These are phyloP conservation scores for Conopomorpha cramerella DNA, from an alignment of 1,140 invertebrate species.

Conservation along the genomic window DNA sequence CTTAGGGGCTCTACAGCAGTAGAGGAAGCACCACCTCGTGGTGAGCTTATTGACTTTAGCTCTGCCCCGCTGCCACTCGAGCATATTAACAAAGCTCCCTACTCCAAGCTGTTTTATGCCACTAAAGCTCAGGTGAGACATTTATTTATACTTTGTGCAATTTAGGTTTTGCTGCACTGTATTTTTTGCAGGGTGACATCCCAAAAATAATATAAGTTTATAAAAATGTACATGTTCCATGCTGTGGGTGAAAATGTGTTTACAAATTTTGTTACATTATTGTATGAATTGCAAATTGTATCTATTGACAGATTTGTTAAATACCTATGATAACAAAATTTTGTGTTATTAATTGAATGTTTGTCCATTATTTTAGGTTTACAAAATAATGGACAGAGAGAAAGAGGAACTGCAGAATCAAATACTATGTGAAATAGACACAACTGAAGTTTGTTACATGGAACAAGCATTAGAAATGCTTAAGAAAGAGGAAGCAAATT, in stretches of 20 bases:
- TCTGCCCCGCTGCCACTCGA: conserved; percentile 46
- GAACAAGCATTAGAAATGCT: conserved; percentile 69
- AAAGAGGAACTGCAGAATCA: conserved; percentile 68
- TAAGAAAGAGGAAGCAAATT: conserved; percentile 24
- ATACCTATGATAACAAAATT: too few relatives aligned
- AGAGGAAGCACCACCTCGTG: conserved; percentile 65
- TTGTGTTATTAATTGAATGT: too few relatives aligned
- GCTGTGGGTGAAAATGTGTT: not conserved
- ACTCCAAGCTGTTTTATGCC: conserved; percentile 82
- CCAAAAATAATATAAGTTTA: too few relatives aligned
- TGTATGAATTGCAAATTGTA: too few relatives aligned
- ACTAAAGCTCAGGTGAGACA: conserved; percentile 45
- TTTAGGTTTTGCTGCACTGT: too few relatives aligned
- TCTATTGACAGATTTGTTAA: too few relatives aligned
- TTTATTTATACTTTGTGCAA: too few relatives aligned
- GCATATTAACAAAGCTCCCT: conserved; percentile 50
- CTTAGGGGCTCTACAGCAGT: conserved; percentile 78
- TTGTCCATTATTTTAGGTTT: conserved; percentile 27
- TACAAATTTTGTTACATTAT: not conserved
- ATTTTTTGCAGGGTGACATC: too few relatives aligned
- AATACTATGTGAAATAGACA: conserved; percentile 67
- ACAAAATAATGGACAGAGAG: conserved; percentile 74
- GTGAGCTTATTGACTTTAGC: conserved; percentile 60
- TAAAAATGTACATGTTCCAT: not conserved
- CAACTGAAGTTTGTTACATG: conserved; percentile 83